Conservation (phyloP, 2,888 invertebrate genomes). For the Anodontia alba region DNA sequence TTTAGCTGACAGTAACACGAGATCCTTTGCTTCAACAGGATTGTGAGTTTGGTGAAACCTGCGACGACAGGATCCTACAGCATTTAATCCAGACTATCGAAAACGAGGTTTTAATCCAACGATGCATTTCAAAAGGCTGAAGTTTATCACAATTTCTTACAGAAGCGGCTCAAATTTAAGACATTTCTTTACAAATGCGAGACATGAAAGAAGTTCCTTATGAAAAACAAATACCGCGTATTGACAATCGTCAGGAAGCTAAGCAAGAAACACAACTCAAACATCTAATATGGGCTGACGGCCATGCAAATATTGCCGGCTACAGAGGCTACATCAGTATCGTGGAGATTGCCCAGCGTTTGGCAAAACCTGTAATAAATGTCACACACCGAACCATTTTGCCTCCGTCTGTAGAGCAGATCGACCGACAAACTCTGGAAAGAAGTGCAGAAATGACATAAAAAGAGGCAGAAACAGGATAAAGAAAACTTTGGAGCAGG, state of each 20-base stretch:
- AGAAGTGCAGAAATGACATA: neutral
- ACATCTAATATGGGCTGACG: neutral
- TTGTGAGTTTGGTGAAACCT: constrained; percentile 1
- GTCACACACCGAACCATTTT: constrained; percentile 3
- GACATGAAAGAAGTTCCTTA: too few species aligned
- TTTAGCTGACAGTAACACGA: neutral
- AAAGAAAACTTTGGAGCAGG: neutral
- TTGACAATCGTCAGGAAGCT: neutral
- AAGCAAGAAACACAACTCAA: neutral
- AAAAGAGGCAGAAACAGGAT: neutral
- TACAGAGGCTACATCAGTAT: neutral
- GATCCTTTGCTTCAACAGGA: neutral
- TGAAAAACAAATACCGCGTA: neutral
- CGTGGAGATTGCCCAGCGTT: constrained; percentile 1
- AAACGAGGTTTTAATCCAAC: neutral
- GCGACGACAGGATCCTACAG: neutral
- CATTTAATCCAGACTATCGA: constrained; percentile 5
- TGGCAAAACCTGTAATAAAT: constrained; percentile 11
- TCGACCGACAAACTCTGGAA: neutral
- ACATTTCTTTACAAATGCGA: constrained; percentile 10
- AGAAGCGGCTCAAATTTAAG: constrained; percentile 10
- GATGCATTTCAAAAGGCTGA: constrained; percentile 2
- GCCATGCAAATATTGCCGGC: neutral
- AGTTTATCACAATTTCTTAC: neutral
- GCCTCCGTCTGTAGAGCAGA: neutral